A percentile compares a stretch with the other conserved stretches of the same genome.
Evolutionary conservation across 2,888 invertebrate genomes (phyloP).

Genomic region (Agrotis segetum): DNA sequence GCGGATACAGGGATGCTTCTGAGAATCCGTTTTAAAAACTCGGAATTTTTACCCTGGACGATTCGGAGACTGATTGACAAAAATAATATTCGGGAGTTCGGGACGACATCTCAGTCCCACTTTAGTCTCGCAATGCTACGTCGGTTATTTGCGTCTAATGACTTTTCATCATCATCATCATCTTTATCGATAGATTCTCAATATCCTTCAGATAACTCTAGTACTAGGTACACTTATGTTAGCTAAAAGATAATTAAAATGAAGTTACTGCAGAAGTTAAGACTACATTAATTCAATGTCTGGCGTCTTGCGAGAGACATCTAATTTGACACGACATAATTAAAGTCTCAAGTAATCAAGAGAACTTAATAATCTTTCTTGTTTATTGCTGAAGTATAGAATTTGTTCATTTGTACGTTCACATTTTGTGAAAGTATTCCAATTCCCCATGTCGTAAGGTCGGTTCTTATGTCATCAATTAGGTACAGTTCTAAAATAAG

Average conservation of each 20-base stretch:
- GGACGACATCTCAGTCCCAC: too few species aligned
- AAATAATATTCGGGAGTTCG: too few species aligned
- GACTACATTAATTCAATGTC: slow-evolving; percentile 24
- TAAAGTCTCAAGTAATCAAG: slow-evolving; percentile 15
- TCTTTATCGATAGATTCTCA: neutral
- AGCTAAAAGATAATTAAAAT: slow-evolving; percentile 13
- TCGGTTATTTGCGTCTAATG: too few species aligned
- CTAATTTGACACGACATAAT: slow-evolving; percentile 30
- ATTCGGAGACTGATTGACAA: too few species aligned
- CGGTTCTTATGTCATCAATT: too few species aligned
- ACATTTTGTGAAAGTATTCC: neutral
- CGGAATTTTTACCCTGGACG: too few species aligned
- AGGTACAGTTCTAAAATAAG: too few species aligned
- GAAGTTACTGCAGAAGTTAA: slow-evolving; percentile 11
- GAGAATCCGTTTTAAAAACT: too few species aligned
- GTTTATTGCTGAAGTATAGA: slow-evolving; percentile 14
- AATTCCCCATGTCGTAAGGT: too few species aligned
- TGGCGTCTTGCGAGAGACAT: slow-evolving; percentile 15
- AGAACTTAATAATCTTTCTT: slow-evolving; percentile 25
- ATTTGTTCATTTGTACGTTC: slow-evolving; percentile 5
- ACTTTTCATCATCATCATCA: too few species aligned
- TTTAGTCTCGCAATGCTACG: too few species aligned
- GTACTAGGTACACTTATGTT: neutral
- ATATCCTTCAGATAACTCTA: neutral
- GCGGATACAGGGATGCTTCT: too few species aligned